phyloP scores from a whole-genome alignment of 2,888 invertebrate genomes.

The Taphrorychus bicolor region DNA sequence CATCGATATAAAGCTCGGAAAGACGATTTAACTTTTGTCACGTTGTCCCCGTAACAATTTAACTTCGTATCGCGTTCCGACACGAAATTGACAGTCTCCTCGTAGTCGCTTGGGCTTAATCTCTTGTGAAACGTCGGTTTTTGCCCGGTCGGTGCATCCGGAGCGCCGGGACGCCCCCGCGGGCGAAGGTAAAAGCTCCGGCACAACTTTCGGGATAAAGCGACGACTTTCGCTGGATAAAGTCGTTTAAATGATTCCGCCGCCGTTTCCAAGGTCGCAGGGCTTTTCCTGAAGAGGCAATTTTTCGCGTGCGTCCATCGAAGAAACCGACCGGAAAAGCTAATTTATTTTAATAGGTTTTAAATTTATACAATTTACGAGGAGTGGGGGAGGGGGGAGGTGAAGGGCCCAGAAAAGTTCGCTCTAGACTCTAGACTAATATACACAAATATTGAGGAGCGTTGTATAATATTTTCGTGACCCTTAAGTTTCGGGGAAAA shows the following conservation, averaged over 20 bases:
- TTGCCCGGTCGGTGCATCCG: constrained; percentile 41
- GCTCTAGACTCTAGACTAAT: constrained; percentile 23
- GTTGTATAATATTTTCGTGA: constrained; percentile 35
- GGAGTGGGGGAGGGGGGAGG: too few relatives aligned
- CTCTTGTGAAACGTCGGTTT: constrained; percentile 49
- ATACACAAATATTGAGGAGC: constrained; percentile 31
- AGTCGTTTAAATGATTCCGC: constrained; percentile 25
- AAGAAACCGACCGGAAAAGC: constrained; percentile 39
- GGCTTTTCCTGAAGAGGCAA: too few relatives aligned
- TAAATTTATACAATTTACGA: constrained; percentile 58
- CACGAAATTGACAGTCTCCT: constrained; percentile 45
- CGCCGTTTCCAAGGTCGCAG: constrained; percentile 16
- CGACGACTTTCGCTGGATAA: constrained; percentile 36
- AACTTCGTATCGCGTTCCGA: constrained; percentile 36
- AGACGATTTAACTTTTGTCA: constrained; percentile 38
- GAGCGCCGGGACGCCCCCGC: constrained; percentile 3
- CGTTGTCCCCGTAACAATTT: constrained; percentile 38
- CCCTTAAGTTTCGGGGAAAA: constrained; percentile 31
- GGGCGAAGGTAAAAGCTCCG: constrained; percentile 47
- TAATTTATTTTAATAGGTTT: constrained; percentile 57
- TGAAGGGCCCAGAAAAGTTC: too few relatives aligned
- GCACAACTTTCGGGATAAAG: constrained; percentile 37
- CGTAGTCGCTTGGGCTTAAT: constrained; percentile 44
- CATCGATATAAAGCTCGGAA: neutral
- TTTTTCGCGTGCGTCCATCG: neutral